Evolutionary conservation across 1,140 invertebrate species (phyloP).

Genomic region (Neotoxoptera formosana): DNA sequence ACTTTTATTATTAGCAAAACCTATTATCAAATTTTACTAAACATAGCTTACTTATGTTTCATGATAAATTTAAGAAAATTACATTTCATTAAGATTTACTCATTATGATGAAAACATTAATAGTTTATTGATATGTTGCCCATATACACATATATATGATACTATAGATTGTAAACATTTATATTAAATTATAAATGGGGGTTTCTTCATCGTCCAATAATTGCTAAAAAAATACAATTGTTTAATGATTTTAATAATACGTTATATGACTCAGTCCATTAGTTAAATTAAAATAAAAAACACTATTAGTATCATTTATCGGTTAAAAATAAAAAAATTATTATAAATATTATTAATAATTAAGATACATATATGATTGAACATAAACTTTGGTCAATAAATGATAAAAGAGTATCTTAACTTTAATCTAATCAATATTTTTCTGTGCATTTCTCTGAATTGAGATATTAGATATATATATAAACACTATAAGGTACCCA

Average conservation of each 20-base stretch:
- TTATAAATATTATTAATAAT: too few relatives aligned
- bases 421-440: not conserved
- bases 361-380: too few relatives aligned
- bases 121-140: not conserved
- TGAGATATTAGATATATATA: not conserved
- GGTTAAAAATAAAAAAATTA: too few relatives aligned
- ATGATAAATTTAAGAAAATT: not conserved
- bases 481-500: not conserved
- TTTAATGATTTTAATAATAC: too few relatives aligned
- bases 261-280: not conserved
- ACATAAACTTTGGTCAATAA: not conserved
- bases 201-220: not conserved
- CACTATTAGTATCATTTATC: too few relatives aligned
- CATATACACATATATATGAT: not conserved
- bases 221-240: not conserved
- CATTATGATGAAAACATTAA: not conserved
- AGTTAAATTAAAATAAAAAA: too few relatives aligned
- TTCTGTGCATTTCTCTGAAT: not conserved
- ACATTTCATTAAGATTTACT: not conserved
- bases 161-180: not conserved
- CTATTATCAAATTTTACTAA: not conserved
- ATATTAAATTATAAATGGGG: not conserved
- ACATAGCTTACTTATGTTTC: not conserved
- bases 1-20: not conserved
- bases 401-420: not conserved